These are phyloP conservation scores for Panthera uncia DNA, from an alignment of 2,113 vertebrate species.

Conservation along the genomic window DNA sequence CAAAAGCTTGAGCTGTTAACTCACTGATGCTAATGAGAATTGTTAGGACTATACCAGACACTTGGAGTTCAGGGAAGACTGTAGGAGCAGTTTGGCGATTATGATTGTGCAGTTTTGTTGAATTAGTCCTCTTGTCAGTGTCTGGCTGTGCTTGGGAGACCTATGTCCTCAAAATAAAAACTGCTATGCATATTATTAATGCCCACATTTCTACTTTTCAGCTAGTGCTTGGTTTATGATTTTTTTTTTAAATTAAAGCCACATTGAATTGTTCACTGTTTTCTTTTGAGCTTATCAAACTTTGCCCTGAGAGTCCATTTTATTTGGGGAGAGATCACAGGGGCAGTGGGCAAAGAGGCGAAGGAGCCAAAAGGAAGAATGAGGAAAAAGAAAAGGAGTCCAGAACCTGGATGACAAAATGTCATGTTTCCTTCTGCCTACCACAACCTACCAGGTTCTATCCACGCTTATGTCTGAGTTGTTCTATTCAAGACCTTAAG, in stretches of 20 bases:
- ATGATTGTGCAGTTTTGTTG: background rate
- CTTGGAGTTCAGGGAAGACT: background rate
- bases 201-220: background rate
- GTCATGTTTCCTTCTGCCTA: background rate
- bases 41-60: background rate
- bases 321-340: background rate
- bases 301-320: background rate
- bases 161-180: background rate
- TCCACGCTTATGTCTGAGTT: background rate
- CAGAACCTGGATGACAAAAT: background rate
- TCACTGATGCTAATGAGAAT: background rate
- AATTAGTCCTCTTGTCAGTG: background rate
- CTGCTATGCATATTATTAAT: background rate
- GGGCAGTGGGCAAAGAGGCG: background rate
- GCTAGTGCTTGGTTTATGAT: background rate
- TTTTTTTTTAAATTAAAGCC: background rate
- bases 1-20: background rate
- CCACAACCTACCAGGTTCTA: background rate
- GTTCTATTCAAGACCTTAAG: background rate
- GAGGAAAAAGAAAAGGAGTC: background rate
- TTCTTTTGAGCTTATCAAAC: background rate
- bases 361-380: background rate
- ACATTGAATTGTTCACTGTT: background rate
- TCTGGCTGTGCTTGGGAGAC: background rate
- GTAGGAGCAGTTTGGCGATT: background rate